Evolutionary conservation across 2,888 invertebrate species (phyloP), one percentile per base, ranked within the genome.

Genomic region (Coenonympha glycerion): DNA sequence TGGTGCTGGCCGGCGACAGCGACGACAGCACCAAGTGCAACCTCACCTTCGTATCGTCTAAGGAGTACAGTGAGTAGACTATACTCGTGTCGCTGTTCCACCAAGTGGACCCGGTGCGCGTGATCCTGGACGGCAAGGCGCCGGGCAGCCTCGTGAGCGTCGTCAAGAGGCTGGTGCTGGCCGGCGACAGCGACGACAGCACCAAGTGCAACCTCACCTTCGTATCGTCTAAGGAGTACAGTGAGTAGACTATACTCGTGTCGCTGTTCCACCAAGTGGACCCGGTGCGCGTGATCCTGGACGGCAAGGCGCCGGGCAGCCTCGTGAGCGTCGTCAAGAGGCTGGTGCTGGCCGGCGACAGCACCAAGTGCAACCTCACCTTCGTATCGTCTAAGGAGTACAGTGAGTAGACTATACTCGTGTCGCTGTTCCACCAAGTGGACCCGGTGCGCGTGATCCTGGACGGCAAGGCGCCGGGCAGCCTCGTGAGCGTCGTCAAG

Each of bases 241-340:
- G 89, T 91, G 72, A 80, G 89, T 16, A 4, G 1, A 9, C n/a
- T n/a, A 81, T 91, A 57, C 88, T 91, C 36, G 78, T 82, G 26
- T 86, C 84, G 47, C 66, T 93, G 6, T 90, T 87, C 66, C 82
- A 87, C 3, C 91, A 92, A 74, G 87, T 90, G 11, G 81, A 88
- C 15, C 92, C 92, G 0, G 79, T 79, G 53, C 85, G 82, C 62
- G 67, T 90, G 3, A 65, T 92, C 3, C 73, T 89, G 24, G 88
- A 90, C 15, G 89, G 89, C 9, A 88, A 88, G 55, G 73, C 79
- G 15, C 82, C 89, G 22, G 86, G 88, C 1, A 65, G 76, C 19
- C 91, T 91, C 67, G 72, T 87, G 4, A 77, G 72, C 49, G 67
- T 65, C 0, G 69, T 90, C 0, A 88, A 87, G 61, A 75, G 73